Percentiles rank a stretch among this genome's conserved stretches.
Evolutionary conservation across 37 sponge, comb jelly and placozoan species (phyloP).

Genomic region (Beroe forskalii): DNA sequence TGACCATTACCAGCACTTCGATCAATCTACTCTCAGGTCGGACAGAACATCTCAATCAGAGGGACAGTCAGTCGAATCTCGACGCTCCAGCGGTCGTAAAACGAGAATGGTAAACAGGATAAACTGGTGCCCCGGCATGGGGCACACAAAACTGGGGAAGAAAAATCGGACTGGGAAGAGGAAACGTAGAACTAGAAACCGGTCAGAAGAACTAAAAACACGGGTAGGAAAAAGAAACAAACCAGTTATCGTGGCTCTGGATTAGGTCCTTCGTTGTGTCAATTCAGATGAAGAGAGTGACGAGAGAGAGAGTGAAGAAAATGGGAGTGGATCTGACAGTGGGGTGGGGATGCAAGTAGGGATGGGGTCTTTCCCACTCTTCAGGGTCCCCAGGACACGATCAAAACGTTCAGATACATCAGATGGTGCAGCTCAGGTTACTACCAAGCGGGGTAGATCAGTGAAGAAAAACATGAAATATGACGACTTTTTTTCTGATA

Average conservation of each 20-base stretch:
- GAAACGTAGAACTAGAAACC: neutral
- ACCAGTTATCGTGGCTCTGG: neutral
- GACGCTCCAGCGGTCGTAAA: neutral
- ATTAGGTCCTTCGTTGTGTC: neutral
- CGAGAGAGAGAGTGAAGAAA: neutral
- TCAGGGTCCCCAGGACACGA: neutral
- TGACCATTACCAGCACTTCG: constrained; percentile 2
- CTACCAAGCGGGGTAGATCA: neutral
- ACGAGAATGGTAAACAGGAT: neutral
- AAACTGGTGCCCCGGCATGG: no score
- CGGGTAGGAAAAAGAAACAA: neutral
- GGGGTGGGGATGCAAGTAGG: neutral
- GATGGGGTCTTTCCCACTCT: neutral
- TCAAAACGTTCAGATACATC: constrained; percentile 29
- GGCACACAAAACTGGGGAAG: neutral
- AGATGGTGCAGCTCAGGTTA: no score
- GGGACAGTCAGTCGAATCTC: neutral
- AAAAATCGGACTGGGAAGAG: neutral
- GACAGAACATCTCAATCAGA: neutral
- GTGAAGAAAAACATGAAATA: constrained; percentile 20
- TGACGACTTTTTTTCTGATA: constrained; percentile 39
- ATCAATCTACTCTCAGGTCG: neutral
- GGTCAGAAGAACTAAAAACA: neutral
- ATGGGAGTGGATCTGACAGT: neutral
- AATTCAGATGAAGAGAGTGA: neutral